Evolutionary conservation across 2,888 invertebrate genomes (phyloP), one percentile per base, ranked within the genome.

Genomic region (Athalia circularis): DNA sequence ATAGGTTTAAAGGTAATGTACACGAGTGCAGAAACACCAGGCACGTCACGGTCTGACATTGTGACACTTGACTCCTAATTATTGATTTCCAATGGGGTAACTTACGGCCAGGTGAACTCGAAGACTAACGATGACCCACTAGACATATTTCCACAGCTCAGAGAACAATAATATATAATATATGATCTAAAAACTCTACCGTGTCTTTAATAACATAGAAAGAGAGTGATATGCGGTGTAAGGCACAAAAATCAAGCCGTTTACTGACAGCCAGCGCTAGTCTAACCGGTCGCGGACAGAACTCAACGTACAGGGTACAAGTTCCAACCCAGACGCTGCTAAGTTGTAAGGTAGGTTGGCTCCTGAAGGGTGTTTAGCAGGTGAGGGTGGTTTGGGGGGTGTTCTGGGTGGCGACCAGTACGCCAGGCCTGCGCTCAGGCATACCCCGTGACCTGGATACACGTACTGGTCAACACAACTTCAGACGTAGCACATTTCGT

Each of bases 401-500:
- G 79, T 74, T 78, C 77, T 65, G 67, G 67, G 74, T 75, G 79
- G 80, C 72, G 79, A 78, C 65, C 78, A 80, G 76, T 77, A 80
- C 65, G 78, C 80, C 83, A 83, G 84, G 81, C 85, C 84, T 85
- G 85, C 85, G 85, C 85, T 81, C 77, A 83, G 82, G 82, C 81
- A 80, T 76, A 80, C 80, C 79, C 78, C 81, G 82, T 84, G 84
- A 84, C 84, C 85, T 83, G 84, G 84, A 85, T 85, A 84, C 82
- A 82, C 80, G 81, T 80, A 75, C 79, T 82, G 80, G 81, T 82
- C 77, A 81, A 29, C 29, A 81, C 80, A 80, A 79, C 68, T 61
- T 13, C 43, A 77, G 59, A 48, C 76, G 57, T 11, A 45, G 72
- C 8, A n/a, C 72, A n/a, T 61, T 72, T 48, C 47, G n/a, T 54